Evolutionary conservation across 2,113 vertebrate genomes (phyloP), one percentile per base, ranked within the genome.

Genomic region (Bolborhynchus lineola): DNA sequence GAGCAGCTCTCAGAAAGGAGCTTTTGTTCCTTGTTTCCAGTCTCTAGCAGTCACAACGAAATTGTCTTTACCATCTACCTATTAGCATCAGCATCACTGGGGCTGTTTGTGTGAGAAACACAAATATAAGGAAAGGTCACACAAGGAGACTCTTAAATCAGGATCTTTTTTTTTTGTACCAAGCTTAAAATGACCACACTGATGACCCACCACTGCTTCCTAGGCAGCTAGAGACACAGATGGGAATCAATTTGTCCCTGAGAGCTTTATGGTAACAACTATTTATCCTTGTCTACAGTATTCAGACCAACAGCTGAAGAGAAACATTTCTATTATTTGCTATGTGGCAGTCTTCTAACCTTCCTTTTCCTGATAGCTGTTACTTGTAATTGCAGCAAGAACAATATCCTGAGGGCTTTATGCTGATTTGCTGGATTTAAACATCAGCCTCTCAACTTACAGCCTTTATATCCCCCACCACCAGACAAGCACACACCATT

Each of bases 331-430:
- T 79, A 33, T 84, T 57, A 57, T 57, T 92, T 47, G 64, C 62
- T 49, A 20, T 0, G 3, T 72, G 69, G 68, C 49, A 67, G 52
- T 37, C 82, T 92, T 60, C 44, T 90, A 68, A 41, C 46, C 68
- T 42, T 91, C 86, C 64, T 76, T 90, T 60, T 52, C 72, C 72
- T 67, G 50, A 44, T 71, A 71, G 69, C 72, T 86, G 46, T 70
- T 95, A 60, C 46, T 88, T 72, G 57, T 92, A 95, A 93, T 94
- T 95, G 91, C 88, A 87, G 59, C 41, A 72, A 76, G 83, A 94
- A 89, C 72, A 92, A 91, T 81, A 91, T 82, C 92, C 86, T 57
- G 78, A 93, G 65, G 96, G 91, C 65, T 96, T 91, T 96, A 50
- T 79, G 74, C 47, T 87, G 86, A 96, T 94, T 77, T 82, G 62